Base-by-base conservation (phyloP, 2,113 vertebrate species). In the Eretmodus cyanostictus region DNA sequence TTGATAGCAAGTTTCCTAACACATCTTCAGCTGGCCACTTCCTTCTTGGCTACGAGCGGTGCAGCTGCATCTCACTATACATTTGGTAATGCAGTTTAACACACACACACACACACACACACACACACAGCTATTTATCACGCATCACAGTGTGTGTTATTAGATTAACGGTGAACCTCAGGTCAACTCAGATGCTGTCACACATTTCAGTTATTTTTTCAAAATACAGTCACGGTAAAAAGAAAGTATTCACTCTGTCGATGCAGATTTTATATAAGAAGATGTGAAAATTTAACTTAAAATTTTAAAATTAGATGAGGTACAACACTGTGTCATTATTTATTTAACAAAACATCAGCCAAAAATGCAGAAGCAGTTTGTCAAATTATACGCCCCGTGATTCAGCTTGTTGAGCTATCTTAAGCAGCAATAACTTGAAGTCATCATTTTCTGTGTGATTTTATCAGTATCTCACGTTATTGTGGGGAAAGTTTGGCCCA, bases 1-100 rank as follows among this genome's bases (percentile, higher is more conserved):
- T 93, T 84, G 91, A 87, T 73, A 86, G 87, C 22, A 86, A 89
- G 89, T 89, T 92, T 86, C 85, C 90, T 47, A 87, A 89, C 89
- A 88, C 90, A 88, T 92, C 85, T 84, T 82, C 27, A 49, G 73
- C 57, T 61, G 49, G 73, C 45, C 34, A 45, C 13, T 42, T 27
- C 82, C 19, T 45, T 87, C 66, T 10, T 36, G 47, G 61, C 80
- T 61, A 36, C 47, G 89, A 89, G 40, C 61, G 3, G 36, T 22
- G 54, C 73, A 40, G 55, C 36, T 55, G 17, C 40, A 24, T 6
- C 51, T 7, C 8, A 8, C n/a, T 54, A 1, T n/a, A 31, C 55
- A 51, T 82, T 59, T 34, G 9, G 10, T 38, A 66, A 38, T 66
- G 61, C 31, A 66, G 31, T 66, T 12, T 36, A 5, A 53, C 49